Evolutionary conservation across 2,797 vertebrate species (phyloP), one percentile per base, ranked within the genome.

Genomic region (Gymnothorax reevesii): DNA sequence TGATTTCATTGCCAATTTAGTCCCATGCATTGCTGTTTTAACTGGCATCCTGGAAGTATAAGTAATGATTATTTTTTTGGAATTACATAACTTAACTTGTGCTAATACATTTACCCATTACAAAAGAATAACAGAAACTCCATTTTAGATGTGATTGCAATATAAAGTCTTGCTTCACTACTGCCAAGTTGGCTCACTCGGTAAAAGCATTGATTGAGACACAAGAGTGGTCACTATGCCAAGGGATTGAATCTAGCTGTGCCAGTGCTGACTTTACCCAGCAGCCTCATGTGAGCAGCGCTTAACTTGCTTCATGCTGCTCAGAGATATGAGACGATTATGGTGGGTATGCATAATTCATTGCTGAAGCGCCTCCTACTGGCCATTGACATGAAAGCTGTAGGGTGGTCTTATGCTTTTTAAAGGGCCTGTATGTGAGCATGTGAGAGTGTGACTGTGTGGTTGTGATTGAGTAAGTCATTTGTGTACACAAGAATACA

Each of bases 1-100:
- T 85, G 69, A 66, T 85, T 87, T 57, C 83, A 83, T 66, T 57
- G n/a, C 77, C 77, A 17, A 52, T 80, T 80, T 80, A 55, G 52
- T 54, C 17, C 77, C 52, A 80, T 80, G 49, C 49, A 54, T 80
- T 55, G 55, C 17, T 55, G 52, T 55, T 55, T 55, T 57, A 82
- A 22, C 55, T 66, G 13, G n/a, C 79, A 69, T 77, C 59, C 85
- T 83, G 85, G 80, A 83, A n/a, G 55, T n/a, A 42, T 42, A 42
- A 42, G 33, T 42, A 42, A 1, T 42, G 33, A 1, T 54, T 55
- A 57, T 69, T 33, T 80, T 20, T 54, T 59, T 42, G 57, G 59
- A 13, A 54, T 54, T 59, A 57, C 33, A 17, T 22, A 15, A 75
- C 57, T 33, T 9, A 59, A 59, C 20, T 52, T 79, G n/a, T 69